A percentile compares a stretch with the other conserved stretches of the same genome.
These are phyloP conservation scores for Aromia moschata DNA, from an alignment of 2,888 invertebrate species.

Conservation along the genomic window DNA sequence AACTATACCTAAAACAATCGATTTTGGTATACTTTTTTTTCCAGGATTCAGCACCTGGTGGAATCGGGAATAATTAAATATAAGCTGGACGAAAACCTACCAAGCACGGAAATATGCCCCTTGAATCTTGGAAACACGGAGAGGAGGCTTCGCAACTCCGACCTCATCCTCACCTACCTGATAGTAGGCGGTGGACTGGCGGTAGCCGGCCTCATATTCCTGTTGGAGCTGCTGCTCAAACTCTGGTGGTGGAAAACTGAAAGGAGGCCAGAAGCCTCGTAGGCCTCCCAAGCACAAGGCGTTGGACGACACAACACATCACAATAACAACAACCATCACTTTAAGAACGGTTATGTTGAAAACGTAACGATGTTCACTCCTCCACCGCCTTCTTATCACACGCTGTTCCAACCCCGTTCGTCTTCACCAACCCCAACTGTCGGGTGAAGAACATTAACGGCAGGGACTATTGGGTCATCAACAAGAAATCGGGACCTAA, in stretches of 20 bases:
- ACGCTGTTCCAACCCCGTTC: constrained; percentile 64
- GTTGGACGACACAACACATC: no score
- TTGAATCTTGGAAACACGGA: constrained; percentile 83
- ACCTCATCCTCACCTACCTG: constrained; percentile 81
- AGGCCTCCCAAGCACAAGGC: constrained; percentile 8
- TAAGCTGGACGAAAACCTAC: constrained; percentile 71
- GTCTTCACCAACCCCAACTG: constrained; percentile 56
- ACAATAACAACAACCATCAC: constrained; percentile 26
- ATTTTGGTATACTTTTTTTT: no score
- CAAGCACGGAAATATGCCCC: constrained; percentile 82
- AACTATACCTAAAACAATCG: no score
- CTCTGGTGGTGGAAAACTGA: no score
- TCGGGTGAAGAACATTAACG: constrained; percentile 73
- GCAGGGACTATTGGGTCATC: constrained; percentile 78
- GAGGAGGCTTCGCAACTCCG: constrained; percentile 77
- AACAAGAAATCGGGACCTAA: constrained; percentile 69
- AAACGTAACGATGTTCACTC: constrained; percentile 35
- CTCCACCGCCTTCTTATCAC: constrained; percentile 75
- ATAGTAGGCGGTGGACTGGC: constrained; percentile 77
- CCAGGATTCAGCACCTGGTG: constrained; percentile 73
- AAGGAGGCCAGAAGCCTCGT: constrained; percentile 3
- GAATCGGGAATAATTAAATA: constrained; percentile 81
- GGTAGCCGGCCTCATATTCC: constrained; percentile 72
- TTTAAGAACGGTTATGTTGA: constrained; percentile 36
- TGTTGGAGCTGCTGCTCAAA: constrained; percentile 67